Base-by-base conservation (phyloP, 1,140 invertebrate species). In the Hycleus cichorii region DNA sequence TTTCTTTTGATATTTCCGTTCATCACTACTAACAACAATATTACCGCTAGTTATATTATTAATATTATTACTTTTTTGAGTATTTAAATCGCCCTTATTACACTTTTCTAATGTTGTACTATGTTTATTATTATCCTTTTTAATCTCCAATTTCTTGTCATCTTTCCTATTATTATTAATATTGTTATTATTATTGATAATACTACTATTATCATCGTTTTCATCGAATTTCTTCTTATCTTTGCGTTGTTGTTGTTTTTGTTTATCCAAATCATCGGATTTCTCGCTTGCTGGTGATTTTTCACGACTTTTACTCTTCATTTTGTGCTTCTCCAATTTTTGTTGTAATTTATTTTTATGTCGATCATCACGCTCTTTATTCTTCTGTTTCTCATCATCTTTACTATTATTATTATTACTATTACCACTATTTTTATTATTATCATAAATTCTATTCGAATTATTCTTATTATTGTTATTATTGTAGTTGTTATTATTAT, bases 241-340 rank as follows among this genome's bases (percentile, higher is more conserved):
- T 66, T 77, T 77, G 63, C 76, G 75, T 26, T 79, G 66, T 69
- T 75, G 32, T 32, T 32, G 32, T 32, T 32, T 76, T 70, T 79
- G 77, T 64, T 73, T 78, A 65, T 81, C 77, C 60, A 79, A 74
- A 73, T 81, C 80, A 69, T 80, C 77, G 63, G 32, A 32, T 32
- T 32, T 32, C 75, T 80, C 26, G 78, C 76, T 44, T 77, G 63
- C 8, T 84, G 67, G 64, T 87, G 83, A 47, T 73, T 77, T 61
- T 72, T 72, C 71, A 46, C 67, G 58, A 56, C 65, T 72, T 66
- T 73, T 74, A 27, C 59, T 66, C 54, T 70, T 70, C 9, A 63
- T 61, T 60, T 71, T 73, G 47, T 70, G 70, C 56, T 72, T 73
- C 32, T 72, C 69, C 7, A 58, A 45, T 65, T 71, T 72, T 47